Conservation (phyloP, 2,888 invertebrate species). For the Cephonodes hylas region DNA sequence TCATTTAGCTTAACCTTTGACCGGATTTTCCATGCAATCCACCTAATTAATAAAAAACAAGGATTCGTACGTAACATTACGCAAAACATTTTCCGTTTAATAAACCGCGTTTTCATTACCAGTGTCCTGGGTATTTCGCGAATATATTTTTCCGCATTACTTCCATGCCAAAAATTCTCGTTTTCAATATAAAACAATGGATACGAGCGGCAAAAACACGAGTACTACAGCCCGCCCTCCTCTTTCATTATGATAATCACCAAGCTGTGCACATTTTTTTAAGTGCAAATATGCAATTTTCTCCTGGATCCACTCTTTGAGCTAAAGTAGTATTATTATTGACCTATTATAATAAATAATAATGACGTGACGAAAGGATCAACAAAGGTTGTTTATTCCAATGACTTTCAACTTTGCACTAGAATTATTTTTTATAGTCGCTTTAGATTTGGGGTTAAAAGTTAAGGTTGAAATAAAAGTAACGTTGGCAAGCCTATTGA, state of each 20-base stretch:
- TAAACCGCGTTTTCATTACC: not conserved
- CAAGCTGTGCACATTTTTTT: not conserved
- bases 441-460: no score
- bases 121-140: not conserved
- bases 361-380: no score
- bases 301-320: not conserved
- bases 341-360: no score
- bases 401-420: no score
- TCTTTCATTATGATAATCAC: slow-evolving; percentile 12
- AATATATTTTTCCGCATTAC: not conserved
- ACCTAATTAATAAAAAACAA: no score
- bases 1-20: no score
- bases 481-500: no score
- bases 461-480: no score
- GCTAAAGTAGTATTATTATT: not conserved
- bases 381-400: no score
- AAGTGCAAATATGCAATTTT: not conserved
- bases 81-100: not conserved
- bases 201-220: not conserved
- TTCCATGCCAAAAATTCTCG: not conserved
- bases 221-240: not conserved
- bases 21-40: no score
- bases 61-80: no score
- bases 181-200: slow-evolving; percentile 6
- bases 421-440: no score